A percentile compares a stretch with the other conserved stretches of the same genome.
Evolutionary conservation across 2,113 vertebrate genomes (phyloP).

Genomic region (Melanerpes formicivorus): DNA sequence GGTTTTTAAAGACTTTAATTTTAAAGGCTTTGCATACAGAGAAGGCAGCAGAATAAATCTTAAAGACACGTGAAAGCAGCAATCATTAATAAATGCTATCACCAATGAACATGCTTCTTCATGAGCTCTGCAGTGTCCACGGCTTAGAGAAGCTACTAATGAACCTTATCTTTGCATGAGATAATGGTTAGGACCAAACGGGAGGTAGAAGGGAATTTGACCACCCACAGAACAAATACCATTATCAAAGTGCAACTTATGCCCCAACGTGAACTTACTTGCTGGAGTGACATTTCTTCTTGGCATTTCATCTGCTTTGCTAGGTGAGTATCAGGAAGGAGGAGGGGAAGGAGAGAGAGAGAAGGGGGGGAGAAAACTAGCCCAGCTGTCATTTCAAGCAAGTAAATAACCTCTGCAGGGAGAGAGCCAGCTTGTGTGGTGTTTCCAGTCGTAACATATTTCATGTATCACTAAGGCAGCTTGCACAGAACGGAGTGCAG

Average conservation of each 20-base stretch:
- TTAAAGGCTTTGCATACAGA: background rate
- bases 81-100: background rate
- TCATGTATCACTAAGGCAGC: background rate
- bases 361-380: background rate
- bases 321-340: conserved; percentile 25
- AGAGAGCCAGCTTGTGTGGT: background rate
- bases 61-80: background rate
- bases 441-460: background rate
- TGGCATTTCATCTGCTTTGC: conserved; percentile 55
- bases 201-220: conserved; percentile 52
- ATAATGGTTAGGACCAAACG: conserved; percentile 66
- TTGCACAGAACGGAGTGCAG: fast-evolving
- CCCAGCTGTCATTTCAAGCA: conserved; percentile 27
- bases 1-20: background rate
- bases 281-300: conserved; percentile 56
- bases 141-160: conserved; percentile 55
- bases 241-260: conserved; percentile 60
- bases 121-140: conserved; percentile 24
- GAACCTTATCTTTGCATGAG: conserved; percentile 67
- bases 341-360: background rate
- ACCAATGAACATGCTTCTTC: background rate
- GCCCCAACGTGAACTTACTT: conserved; percentile 53
- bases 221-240: conserved; percentile 73
- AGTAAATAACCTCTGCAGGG: background rate
- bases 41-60: background rate